Evolutionary conservation across 2,797 vertebrate genomes (phyloP), one percentile per base, ranked within the genome.

Genomic region (Lerista edwardsae): DNA sequence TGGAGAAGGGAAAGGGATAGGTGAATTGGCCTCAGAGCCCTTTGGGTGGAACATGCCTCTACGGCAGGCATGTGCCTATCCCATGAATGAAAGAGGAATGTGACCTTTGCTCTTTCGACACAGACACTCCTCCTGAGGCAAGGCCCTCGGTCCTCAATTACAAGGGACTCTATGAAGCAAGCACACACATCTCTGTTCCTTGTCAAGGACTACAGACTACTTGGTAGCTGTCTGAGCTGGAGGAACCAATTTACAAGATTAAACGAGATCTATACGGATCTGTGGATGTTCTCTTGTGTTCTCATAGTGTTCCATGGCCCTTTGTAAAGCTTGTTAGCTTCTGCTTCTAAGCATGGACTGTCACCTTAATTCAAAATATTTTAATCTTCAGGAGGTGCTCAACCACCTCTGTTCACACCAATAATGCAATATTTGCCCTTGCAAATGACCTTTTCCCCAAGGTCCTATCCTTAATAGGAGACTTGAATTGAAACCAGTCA

Each of bases 241-340:
- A 77, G 76, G 86, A 91, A 88, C 1, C 8, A 79, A 72, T 27
- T 29, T 67, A 67, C 62, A 83, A 64, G 83, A 21, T 4, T 86
- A 29, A 80, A 19, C 72, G 4, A 85, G 47, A 82, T 77, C 19
- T 88, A 12, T 65, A 88, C 41, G 39, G 78, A 62, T 72, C 27
- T 84, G 36, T 69, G 25, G 34, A 79, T 3, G 61, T 84, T 80
- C 59, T 71, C 86, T 80, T 87, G 76, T 59, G 77, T 44, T 64
- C 80, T 15, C n/a, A 57, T 86, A 85, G 67, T 4, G 10, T 17
- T 39, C 0, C 69, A 55, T 0, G 78, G 47, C 47, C 9, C 23
- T 75, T 83, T 31, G 76, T 84, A 62, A 39, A 47, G 34, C 89
- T 91, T 86, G 77, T 85, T 89, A 36, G 57, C 36, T 76, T 87